Percentiles rank a stretch among this genome's conserved stretches.
Conservation (phyloP, 2,113 vertebrate species). For the Ceuthmochares aereus region DNA sequence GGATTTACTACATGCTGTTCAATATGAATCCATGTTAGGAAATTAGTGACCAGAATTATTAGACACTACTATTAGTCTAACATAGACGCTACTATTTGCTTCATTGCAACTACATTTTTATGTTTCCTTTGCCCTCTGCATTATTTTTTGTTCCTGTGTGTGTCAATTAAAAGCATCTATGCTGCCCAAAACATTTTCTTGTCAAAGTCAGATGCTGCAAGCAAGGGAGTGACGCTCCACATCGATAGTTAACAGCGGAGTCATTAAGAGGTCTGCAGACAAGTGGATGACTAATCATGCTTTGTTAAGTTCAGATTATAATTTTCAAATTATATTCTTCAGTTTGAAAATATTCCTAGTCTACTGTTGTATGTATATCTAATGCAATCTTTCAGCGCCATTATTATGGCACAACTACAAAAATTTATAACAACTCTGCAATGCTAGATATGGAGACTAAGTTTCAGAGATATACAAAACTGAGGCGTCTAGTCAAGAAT, state of each 20-base stretch:
- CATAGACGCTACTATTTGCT: background rate
- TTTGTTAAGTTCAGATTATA: background rate
- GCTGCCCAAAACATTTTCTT: background rate
- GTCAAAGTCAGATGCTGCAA: background rate
- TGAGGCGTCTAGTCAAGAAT: background rate
- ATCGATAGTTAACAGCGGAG: background rate
- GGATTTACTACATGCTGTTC: background rate
- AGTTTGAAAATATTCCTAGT: background rate
- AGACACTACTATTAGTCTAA: background rate
- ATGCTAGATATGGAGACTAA: background rate
- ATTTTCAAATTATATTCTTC: background rate
- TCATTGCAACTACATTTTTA: background rate
- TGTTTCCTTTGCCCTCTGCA: background rate
- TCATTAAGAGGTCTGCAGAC: background rate
- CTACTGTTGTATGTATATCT: background rate
- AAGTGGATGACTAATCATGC: background rate
- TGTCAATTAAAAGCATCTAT: background rate
- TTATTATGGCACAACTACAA: background rate
- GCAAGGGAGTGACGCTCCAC: background rate
- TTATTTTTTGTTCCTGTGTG: background rate
- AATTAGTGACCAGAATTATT: background rate
- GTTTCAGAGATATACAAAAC: background rate
- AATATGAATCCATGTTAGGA: background rate
- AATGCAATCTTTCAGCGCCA: background rate
- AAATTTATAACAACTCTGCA: background rate